Conservation (phyloP, 2,888 invertebrate genomes). For the Liopterus haemorrhoidalis region DNA sequence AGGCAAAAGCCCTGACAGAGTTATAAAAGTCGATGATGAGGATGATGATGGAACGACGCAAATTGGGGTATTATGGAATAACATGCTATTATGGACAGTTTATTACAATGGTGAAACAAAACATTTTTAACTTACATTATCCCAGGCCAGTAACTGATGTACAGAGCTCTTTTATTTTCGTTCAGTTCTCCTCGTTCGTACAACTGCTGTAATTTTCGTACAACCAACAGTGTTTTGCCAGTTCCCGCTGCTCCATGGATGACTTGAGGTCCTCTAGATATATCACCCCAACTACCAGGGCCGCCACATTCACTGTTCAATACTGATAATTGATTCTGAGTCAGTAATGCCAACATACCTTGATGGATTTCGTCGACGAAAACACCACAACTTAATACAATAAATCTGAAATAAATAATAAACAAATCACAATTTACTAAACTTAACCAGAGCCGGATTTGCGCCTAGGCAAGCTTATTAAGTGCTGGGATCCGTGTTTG, state of each 20-base stretch:
- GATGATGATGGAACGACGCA: too few relatives aligned
- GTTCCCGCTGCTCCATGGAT: conserved; percentile 45
- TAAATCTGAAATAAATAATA: conserved; percentile 35
- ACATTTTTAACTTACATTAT: conserved; percentile 40
- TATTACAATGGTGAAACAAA: too few relatives aligned
- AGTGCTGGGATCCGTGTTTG: too few relatives aligned
- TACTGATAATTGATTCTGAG: conserved; percentile 40
- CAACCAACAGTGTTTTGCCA: conserved; percentile 41
- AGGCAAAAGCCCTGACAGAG: too few relatives aligned
- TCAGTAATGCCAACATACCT: conserved; percentile 40
- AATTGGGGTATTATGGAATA: too few relatives aligned
- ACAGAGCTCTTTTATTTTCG: conserved; percentile 40
- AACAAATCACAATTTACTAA: too few relatives aligned
- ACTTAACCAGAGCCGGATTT: too few relatives aligned
- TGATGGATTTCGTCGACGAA: conserved; percentile 42
- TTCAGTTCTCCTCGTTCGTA: conserved; percentile 37
- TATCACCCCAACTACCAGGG: conserved; percentile 26
- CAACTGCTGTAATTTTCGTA: conserved; percentile 41
- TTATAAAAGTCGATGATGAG: too few relatives aligned
- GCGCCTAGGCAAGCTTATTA: too few relatives aligned
- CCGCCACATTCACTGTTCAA: conserved; percentile 34
- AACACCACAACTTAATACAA: conserved; percentile 42
- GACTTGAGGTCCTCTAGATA: conserved; percentile 33
- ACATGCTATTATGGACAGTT: too few relatives aligned
- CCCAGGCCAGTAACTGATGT: conserved; percentile 44